phyloP scores from a whole-genome alignment of 1,140 invertebrate species.

The Triops cancriformis region DNA sequence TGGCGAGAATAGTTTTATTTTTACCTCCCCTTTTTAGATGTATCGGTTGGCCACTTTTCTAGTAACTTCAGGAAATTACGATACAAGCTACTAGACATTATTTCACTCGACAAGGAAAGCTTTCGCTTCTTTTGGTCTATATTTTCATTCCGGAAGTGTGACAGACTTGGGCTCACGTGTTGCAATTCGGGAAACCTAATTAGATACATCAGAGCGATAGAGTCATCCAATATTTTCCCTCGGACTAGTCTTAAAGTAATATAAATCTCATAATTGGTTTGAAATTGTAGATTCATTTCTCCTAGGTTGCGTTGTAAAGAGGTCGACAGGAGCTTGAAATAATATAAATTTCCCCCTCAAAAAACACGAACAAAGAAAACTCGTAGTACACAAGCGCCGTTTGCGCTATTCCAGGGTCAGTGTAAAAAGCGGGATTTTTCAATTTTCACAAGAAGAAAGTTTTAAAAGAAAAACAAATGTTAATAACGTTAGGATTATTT shows the following conservation, averaged over 20 bases:
- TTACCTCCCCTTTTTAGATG: constrained; percentile 19
- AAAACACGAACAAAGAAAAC: too few relatives aligned
- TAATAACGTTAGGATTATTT: too few relatives aligned
- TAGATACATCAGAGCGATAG: background rate
- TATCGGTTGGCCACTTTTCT: constrained; percentile 21
- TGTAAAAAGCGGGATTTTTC: too few relatives aligned
- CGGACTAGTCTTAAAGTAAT: background rate
- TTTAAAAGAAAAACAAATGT: too few relatives aligned
- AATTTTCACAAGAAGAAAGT: too few relatives aligned
- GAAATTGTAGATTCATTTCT: too few relatives aligned
- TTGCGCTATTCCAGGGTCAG: too few relatives aligned
- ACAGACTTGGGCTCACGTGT: background rate
- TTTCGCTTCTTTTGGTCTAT: background rate
- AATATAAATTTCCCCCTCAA: too few relatives aligned
- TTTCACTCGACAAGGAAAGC: constrained; percentile 25
- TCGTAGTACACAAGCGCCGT: too few relatives aligned
- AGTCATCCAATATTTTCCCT: background rate
- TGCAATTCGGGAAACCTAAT: background rate
- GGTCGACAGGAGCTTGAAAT: too few relatives aligned
- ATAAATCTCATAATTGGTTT: too few relatives aligned
- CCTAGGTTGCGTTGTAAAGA: too few relatives aligned
- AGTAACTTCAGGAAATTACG: constrained; percentile 16
- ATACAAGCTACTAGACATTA: constrained; percentile 17
- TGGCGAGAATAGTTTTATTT: background rate
- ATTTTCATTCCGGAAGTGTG: background rate